A percentile compares a stretch with the other conserved stretches of the same genome.
Conservation (phyloP, 2,113 vertebrate species). For the Gopherus flavomarginatus region DNA sequence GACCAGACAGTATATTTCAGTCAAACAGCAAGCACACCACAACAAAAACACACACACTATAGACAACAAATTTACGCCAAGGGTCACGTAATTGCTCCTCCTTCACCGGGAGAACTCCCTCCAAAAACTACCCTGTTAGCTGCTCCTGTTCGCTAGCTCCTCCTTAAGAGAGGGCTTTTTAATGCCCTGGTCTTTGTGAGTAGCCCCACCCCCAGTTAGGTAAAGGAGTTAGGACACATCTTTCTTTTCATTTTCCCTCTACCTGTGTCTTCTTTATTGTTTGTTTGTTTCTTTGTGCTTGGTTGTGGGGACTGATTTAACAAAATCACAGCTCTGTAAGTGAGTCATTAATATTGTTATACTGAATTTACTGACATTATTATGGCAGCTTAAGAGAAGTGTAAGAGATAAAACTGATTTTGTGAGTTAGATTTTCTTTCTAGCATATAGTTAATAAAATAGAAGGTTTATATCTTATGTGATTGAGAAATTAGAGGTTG, state of each 20-base stretch:
- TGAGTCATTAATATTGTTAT: slow-evolving; percentile 22
- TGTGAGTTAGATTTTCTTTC: slow-evolving; percentile 24
- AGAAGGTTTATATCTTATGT: slow-evolving; percentile 34
- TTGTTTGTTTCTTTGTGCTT: not conserved
- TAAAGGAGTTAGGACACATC: no score
- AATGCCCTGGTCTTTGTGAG: no score
- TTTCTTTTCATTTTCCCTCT: not conserved
- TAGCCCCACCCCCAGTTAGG: no score
- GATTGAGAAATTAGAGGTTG: slow-evolving; percentile 4
- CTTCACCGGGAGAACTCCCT: no score
- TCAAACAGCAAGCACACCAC: no score
- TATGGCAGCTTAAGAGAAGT: not conserved
- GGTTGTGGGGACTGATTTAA: not conserved
- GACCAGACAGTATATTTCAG: no score
- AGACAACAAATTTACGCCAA: no score
- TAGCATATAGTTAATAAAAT: not conserved
- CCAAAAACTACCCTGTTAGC: no score
- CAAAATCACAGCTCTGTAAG: not conserved
- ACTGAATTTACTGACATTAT: slow-evolving; percentile 30
- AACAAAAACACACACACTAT: no score
- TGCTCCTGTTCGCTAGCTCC: no score
- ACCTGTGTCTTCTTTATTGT: not conserved
- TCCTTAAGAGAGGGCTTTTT: no score
- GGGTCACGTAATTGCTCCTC: no score
- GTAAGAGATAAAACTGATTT: slow-evolving; percentile 7